A percentile compares a stretch with the other conserved stretches of the same genome.
These are phyloP conservation scores for Clivina fossor DNA, from an alignment of 2,888 invertebrate species.

Conservation along the genomic window DNA sequence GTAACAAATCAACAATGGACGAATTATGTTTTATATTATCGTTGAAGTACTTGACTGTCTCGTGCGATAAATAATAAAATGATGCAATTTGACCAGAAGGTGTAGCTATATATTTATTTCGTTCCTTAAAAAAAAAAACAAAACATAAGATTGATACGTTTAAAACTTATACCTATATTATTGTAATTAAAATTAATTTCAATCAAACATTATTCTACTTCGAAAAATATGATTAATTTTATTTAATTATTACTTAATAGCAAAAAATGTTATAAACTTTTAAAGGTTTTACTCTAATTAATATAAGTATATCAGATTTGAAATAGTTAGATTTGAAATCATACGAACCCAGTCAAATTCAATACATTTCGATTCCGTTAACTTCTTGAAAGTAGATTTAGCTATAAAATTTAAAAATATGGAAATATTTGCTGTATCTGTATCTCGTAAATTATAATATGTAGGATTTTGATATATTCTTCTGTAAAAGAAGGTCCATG, in stretches of 20 bases:
- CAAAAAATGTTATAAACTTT: too few species aligned
- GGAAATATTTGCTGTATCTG: conserved; percentile 70
- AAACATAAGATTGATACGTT: too few species aligned
- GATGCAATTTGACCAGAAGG: conserved; percentile 93
- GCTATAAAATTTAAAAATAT: conserved; percentile 79
- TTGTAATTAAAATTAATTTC: not conserved
- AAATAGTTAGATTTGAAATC: too few species aligned
- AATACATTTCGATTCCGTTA: conserved; percentile 76
- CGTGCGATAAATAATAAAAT: conserved; percentile 93
- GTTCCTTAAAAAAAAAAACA: conserved; percentile 55
- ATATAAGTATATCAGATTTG: too few species aligned
- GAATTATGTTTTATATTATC: conserved; percentile 66
- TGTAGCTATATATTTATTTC: conserved; percentile 62
- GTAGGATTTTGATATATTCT: conserved; percentile 89
- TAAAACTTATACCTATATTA: not conserved
- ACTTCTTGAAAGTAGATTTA: conserved; percentile 71
- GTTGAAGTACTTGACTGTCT: conserved; percentile 84
- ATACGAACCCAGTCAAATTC: too few species aligned
- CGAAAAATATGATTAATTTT: too few species aligned
- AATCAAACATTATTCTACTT: conserved; percentile 23
- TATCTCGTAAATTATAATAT: conserved; percentile 79
- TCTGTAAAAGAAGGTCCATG: conserved; percentile 98
- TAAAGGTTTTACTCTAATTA: too few species aligned
- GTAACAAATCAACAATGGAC: conserved; percentile 71
- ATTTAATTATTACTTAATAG: too few species aligned